Conservation (phyloP, 2,888 invertebrate species). For the Aradus depressus region DNA sequence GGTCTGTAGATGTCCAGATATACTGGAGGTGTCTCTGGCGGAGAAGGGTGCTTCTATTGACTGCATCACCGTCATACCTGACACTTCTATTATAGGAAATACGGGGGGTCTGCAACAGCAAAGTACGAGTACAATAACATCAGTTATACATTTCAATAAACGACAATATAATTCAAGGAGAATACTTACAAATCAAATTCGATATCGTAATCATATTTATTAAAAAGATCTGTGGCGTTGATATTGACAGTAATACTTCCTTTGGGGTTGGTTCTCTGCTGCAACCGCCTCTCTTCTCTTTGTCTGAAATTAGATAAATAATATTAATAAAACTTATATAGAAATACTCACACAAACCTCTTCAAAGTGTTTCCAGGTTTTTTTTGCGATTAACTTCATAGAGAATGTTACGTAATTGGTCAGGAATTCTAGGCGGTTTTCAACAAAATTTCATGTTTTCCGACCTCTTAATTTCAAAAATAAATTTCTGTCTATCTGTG, state of each 20-base stretch:
- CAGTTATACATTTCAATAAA: background rate
- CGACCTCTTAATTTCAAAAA: too few relatives aligned
- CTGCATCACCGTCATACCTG: conserved; percentile 85
- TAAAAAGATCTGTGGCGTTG: conserved; percentile 89
- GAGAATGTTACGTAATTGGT: too few relatives aligned
- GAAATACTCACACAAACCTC: too few relatives aligned
- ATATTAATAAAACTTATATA: too few relatives aligned
- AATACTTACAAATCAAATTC: conserved; percentile 41
- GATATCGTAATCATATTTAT: conserved; percentile 57
- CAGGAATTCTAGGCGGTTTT: too few relatives aligned
- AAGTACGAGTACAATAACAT: background rate
- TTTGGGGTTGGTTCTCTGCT: conserved; percentile 84
- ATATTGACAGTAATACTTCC: conserved; percentile 77
- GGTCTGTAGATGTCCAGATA: conserved; percentile 71
- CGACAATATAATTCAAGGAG: conserved; percentile 20
- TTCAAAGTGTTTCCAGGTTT: too few relatives aligned
- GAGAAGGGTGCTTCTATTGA: conserved; percentile 90
- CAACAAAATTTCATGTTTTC: too few relatives aligned
- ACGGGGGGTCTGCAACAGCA: background rate
- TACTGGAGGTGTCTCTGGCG: conserved; percentile 66
- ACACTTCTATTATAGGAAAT: conserved; percentile 73
- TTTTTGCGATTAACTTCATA: too few relatives aligned
- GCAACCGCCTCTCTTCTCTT: conserved; percentile 73
- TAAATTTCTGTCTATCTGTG: too few relatives aligned
- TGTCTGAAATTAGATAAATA: conserved; percentile 46